Conservation (phyloP, 2,113 vertebrate genomes). For the Lepisosteus osseus region DNA sequence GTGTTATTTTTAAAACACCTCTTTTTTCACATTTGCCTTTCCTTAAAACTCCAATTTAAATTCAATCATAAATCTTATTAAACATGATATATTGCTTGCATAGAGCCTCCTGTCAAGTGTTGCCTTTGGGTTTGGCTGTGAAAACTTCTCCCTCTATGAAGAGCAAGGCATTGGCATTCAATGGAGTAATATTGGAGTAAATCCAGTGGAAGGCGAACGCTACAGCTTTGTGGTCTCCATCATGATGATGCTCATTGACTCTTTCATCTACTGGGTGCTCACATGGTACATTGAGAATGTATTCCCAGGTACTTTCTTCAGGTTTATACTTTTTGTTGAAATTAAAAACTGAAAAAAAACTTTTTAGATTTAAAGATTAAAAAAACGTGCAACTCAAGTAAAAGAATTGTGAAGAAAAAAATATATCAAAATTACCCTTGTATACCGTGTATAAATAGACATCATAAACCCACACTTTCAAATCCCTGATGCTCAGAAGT, state of each 20-base stretch:
- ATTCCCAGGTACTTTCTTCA: slow-evolving; percentile 78
- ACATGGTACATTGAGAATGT: slow-evolving; percentile 97
- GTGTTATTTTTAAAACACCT: background rate
- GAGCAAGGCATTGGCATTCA: slow-evolving; percentile 91
- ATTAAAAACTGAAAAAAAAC: too few relatives aligned
- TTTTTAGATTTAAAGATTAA: too few relatives aligned
- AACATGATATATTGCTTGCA: slow-evolving; percentile 13
- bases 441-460: too few relatives aligned
- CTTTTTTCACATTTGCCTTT: background rate
- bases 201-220: slow-evolving; percentile 74
- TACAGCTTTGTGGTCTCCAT: slow-evolving; percentile 84
- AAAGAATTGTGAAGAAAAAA: too few relatives aligned
- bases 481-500: too few relatives aligned
- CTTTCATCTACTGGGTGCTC: slow-evolving; percentile 78
- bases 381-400: too few relatives aligned
- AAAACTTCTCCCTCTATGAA: slow-evolving; percentile 86
- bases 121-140: slow-evolving; percentile 92
- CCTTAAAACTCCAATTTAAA: too few relatives aligned
- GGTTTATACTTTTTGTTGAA: too few relatives aligned
- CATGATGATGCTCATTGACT: slow-evolving; percentile 85
- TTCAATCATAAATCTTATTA: background rate
- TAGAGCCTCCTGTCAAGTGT: slow-evolving; percentile 93
- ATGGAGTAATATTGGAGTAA: slow-evolving; percentile 83
- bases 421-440: too few relatives aligned
- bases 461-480: too few relatives aligned